Percentiles rank a stretch among this genome's conserved stretches.
Evolutionary conservation across 2,113 vertebrate genomes (phyloP).

Genomic region (Pelodiscus sinensis): DNA sequence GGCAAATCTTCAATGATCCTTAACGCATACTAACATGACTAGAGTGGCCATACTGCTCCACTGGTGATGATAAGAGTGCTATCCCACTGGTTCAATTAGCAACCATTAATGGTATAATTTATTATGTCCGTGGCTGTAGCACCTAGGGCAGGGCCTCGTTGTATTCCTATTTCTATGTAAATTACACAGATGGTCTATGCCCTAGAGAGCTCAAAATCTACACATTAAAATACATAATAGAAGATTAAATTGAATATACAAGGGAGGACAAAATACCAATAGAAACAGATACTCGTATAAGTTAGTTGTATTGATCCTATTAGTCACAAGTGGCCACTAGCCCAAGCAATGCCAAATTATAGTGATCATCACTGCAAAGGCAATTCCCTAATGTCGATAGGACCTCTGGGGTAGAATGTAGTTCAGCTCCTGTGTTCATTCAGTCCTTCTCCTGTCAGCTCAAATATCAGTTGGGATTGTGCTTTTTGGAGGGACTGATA

Average conservation of each 20-base stretch:
- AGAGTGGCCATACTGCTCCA: not conserved
- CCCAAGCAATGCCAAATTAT: not conserved
- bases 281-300: not conserved
- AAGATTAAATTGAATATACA: no score
- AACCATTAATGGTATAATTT: not conserved
- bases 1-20: not conserved
- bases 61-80: not conserved
- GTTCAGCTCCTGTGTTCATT: not conserved
- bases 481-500: not conserved
- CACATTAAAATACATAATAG: no score
- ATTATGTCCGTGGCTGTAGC: not conserved
- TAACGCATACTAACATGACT: not conserved
- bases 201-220: not conserved
- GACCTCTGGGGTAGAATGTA: not conserved
- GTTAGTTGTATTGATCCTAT: not conserved
- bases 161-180: not conserved
- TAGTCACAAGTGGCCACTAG: not conserved
- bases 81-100: not conserved
- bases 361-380: not conserved
- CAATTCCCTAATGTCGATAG: not conserved
- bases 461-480: not conserved
- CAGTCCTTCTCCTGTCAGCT: accelerated
- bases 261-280: not conserved
- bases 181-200: not conserved
- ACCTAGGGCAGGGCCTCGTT: not conserved